These are phyloP conservation scores for Xiphophorus couchianus DNA, from an alignment of 2,113 vertebrate species.

Conservation along the genomic window DNA sequence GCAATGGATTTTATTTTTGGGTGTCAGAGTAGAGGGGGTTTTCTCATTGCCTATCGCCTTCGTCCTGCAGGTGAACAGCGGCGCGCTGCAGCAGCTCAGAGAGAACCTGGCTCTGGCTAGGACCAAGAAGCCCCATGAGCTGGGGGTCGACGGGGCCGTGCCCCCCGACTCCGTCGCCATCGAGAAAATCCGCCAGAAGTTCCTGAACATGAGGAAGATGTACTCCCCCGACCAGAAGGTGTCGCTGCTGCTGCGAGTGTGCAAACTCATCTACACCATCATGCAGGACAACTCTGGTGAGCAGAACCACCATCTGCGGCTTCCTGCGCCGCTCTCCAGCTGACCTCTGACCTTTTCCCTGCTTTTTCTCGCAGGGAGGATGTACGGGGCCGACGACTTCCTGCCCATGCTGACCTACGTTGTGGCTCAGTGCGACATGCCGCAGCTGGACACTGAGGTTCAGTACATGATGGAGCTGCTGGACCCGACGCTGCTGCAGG, in stretches of 20 bases:
- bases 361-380: conserved; percentile 84
- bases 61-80: conserved; percentile 78
- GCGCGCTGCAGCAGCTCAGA: conserved; percentile 89
- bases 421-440: conserved; percentile 95
- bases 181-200: conserved; percentile 94
- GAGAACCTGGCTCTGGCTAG: conserved; percentile 91
- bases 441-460: conserved; percentile 92
- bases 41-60: not conserved
- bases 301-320: not conserved
- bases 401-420: conserved; percentile 94
- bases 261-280: conserved; percentile 95
- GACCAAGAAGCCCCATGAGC: conserved; percentile 88
- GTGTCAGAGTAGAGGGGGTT: not conserved
- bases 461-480: conserved; percentile 98
- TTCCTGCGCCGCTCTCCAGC: not conserved
- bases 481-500: conserved; percentile 91
- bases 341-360: conserved; percentile 1
- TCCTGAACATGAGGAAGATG: conserved; percentile 93
- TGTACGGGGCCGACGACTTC: conserved; percentile 97
- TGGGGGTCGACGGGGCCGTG: conserved; percentile 89
- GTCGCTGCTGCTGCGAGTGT: conserved; percentile 89
- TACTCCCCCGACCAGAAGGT: conserved; percentile 98
- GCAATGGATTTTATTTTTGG: not conserved
- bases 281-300: conserved; percentile 98
- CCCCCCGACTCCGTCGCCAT: conserved; percentile 89